Evolutionary conservation across 1,140 invertebrate species (phyloP), one percentile per base, ranked within the genome.

Genomic region (Ephestia elutella): DNA sequence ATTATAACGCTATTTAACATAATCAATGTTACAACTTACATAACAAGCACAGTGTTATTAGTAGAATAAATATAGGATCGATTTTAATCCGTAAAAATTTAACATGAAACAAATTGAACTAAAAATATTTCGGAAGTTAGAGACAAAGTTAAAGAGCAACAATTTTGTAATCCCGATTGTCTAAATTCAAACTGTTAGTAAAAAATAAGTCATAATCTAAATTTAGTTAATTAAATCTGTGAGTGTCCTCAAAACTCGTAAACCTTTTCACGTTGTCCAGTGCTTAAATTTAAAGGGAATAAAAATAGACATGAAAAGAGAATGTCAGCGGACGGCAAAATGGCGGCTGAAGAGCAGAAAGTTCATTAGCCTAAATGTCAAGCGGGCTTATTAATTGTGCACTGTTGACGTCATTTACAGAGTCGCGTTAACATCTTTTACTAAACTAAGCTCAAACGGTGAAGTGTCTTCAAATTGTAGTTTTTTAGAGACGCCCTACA

Each of bases 261-360:
- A 44, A 44, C 38, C 13, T 44, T 44, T 44, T 44, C 4, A 44
- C 38, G n/a, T 2, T 7, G 38, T 44, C 0, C 38, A 44, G 13
- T 44, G 38, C 38, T 44, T 44, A 44, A 44, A 2, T 44, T 44
- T 44, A n/a, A 44, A 44, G 15, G 38, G 38, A 44, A 44, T 44
- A 44, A 44, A 44, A 44, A 44, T 44, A 44, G 38, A 17, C 15
- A 44, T 17, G 15, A 44, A 35, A 44, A 44, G 38, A 44, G 15
- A 44, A 44, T 44, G 38, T 44, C 38, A 44, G 38, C 15, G 38
- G 38, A 44, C 15, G 32, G 1, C 38, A 44, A 44, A 44, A 15
- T 44, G 38, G 32, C 32, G 32, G 15, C 30, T 32, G 8, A 32
- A 32, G 30, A 15, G 38, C 38, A 10, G 38, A 1, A 15, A 44